A percentile compares a stretch with the other conserved stretches of the same genome.
These are phyloP conservation scores for Synergus japonicus DNA, from an alignment of 2,888 invertebrate species.

Conservation along the genomic window DNA sequence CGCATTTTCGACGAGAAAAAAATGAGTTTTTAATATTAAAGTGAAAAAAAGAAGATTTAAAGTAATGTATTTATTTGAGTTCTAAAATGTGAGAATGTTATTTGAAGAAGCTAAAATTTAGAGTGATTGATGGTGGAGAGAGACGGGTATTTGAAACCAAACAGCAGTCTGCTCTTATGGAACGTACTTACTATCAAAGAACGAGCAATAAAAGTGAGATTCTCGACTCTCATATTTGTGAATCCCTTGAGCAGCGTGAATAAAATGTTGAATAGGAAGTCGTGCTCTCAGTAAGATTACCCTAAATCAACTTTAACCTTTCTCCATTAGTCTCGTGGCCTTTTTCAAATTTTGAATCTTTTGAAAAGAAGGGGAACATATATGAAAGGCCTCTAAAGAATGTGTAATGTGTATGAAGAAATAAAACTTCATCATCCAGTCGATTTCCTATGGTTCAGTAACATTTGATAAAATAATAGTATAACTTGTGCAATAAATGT, in stretches of 20 bases:
- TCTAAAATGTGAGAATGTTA: background rate
- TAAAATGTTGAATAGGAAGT: constrained; percentile 23
- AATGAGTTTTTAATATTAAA: background rate
- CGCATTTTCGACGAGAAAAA: background rate
- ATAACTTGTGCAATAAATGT: background rate
- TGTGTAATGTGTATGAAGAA: background rate
- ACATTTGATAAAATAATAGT: no score
- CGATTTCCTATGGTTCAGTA: no score
- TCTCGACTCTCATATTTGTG: constrained; percentile 11
- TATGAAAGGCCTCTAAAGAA: background rate
- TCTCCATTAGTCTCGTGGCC: background rate
- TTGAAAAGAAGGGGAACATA: background rate
- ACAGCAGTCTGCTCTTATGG: background rate
- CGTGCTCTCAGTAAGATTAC: background rate
- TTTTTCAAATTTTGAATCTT: background rate
- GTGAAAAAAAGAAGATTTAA: no score
- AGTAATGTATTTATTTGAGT: background rate
- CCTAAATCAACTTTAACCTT: background rate
- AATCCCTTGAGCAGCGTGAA: constrained; percentile 17
- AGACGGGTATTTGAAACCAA: background rate
- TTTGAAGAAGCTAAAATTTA: background rate
- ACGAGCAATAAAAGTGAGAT: constrained; percentile 7
- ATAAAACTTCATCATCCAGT: no score
- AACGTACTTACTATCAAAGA: background rate
- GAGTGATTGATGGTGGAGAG: background rate